phyloP scores from a whole-genome alignment of 2,797 vertebrate species.

The Tadarida brasiliensis region DNA sequence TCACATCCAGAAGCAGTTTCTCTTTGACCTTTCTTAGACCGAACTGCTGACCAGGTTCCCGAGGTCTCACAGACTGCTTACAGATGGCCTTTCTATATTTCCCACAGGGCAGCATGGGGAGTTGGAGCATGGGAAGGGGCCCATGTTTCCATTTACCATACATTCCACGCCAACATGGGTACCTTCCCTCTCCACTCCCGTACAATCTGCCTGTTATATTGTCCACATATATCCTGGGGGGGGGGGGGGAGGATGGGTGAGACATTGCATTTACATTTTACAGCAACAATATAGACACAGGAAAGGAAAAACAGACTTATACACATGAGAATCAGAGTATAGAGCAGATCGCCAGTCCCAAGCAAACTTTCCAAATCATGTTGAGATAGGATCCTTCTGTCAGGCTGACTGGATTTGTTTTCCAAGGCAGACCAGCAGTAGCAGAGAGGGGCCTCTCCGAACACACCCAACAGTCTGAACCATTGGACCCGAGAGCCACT shows the following conservation, averaged over 20 bases:
- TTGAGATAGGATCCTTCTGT: not conserved
- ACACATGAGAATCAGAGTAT: not conserved
- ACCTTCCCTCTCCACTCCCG: not conserved
- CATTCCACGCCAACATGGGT: not conserved
- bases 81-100: not conserved
- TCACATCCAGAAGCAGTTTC: not conserved
- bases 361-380: not conserved
- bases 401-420: too few relatives aligned
- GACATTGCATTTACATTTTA: not conserved
- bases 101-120: not conserved
- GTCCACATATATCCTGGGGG: not conserved
- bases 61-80: not conserved
- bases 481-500: too few relatives aligned
- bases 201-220: not conserved
- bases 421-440: too few relatives aligned
- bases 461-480: too few relatives aligned
- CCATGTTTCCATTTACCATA: not conserved
- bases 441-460: too few relatives aligned
- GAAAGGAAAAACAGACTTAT: not conserved
- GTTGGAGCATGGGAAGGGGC: not conserved
- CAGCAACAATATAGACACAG: not conserved
- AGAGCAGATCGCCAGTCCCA: not conserved
- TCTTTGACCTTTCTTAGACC: not conserved
- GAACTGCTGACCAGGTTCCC: not conserved
- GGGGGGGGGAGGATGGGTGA: not conserved